Evolutionary conservation across 2,797 vertebrate species (phyloP), one percentile per base, ranked within the genome.

Genomic region (Iguana delicatissima): DNA sequence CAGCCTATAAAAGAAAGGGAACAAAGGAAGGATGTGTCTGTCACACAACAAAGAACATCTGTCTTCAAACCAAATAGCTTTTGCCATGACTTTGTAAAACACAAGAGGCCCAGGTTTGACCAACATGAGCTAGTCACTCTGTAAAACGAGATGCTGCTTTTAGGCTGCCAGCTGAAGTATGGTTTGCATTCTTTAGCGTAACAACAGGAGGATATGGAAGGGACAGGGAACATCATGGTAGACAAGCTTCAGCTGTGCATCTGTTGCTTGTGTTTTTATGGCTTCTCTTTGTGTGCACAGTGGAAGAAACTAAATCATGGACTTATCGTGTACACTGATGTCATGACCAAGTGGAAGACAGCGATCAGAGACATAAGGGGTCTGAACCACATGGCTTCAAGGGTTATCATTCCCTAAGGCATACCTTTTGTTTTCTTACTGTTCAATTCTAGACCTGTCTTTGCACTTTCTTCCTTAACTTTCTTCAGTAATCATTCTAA

Each of bases 21-120:
- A 93, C 93, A 95, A 96, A 96, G 93, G 92, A 94, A 94, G 89
- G 88, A 91, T 0, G 1, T 95, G 94, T 96, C 94, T 97, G 94
- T 86, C 95, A 74, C 52, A 84, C 24, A 88, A 96, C 94, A 93
- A 95, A 95, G 85, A 96, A 96, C 95, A 94, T 95, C 93, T 95
- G 95, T 95, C 95, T 94, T 93, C 85, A 83, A 85, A 86, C 84
- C 0, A 1, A 89, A 82, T 35, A 35, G 84, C 89, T 92, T 93
- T 93, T 89, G 83, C 74, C 89, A 55, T 82, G 80, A 80, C 81
- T 94, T 93, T 93, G 94, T 93, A 92, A 76, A 85, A 83, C 94
- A 95, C 92, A 96, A 95, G 46, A 95, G 74, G 89, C 90, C 85
- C 93, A 96, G 93, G 94, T 96, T 96, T 96, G 94, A 88, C 92